These are phyloP conservation scores for Andrena flavipes DNA, from an alignment of 2,888 invertebrate species.

Conservation along the genomic window DNA sequence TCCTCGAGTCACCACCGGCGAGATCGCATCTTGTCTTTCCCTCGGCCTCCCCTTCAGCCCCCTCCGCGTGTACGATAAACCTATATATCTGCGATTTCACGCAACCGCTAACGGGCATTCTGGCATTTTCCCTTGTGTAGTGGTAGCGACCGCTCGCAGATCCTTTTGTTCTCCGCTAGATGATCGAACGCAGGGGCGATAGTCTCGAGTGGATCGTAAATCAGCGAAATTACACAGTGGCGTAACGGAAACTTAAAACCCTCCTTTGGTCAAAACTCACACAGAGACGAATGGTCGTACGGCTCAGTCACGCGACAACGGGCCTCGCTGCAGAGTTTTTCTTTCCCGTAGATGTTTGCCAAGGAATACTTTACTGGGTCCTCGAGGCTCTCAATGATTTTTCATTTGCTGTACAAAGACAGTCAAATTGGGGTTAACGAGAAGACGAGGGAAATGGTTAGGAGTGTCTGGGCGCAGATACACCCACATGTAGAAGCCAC, in stretches of 20 bases:
- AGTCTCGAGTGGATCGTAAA: slow-evolving; percentile 68
- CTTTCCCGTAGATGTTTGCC: slow-evolving; percentile 4
- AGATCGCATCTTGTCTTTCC: slow-evolving; percentile 36
- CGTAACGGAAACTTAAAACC: slow-evolving; percentile 70
- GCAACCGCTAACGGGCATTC: slow-evolving; percentile 48
- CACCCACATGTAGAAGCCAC: neutral
- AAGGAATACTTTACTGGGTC: neutral
- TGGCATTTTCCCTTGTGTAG: slow-evolving; percentile 32
- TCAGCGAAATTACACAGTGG: slow-evolving; percentile 71
- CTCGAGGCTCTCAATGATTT: neutral
- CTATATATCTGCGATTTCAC: slow-evolving; percentile 61
- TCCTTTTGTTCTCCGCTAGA: slow-evolving; percentile 70
- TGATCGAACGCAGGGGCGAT: slow-evolving; percentile 69
- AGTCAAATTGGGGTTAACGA: neutral
- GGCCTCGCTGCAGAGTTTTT: slow-evolving; percentile 16
- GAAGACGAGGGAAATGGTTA: neutral
- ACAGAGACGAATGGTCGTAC: neutral
- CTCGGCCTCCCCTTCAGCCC: neutral
- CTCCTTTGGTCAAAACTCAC: slow-evolving; percentile 55
- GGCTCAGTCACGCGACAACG: slow-evolving; percentile 31
- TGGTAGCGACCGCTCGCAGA: slow-evolving; percentile 50
- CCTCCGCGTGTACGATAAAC: slow-evolving; percentile 44
- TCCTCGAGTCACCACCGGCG: slow-evolving; percentile 56
- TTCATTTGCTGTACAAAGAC: neutral
- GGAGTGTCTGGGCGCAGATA: neutral